A percentile compares a stretch with the other conserved stretches of the same genome.
Conservation (phyloP, 2,113 vertebrate species). For the Crocuta crocuta region DNA sequence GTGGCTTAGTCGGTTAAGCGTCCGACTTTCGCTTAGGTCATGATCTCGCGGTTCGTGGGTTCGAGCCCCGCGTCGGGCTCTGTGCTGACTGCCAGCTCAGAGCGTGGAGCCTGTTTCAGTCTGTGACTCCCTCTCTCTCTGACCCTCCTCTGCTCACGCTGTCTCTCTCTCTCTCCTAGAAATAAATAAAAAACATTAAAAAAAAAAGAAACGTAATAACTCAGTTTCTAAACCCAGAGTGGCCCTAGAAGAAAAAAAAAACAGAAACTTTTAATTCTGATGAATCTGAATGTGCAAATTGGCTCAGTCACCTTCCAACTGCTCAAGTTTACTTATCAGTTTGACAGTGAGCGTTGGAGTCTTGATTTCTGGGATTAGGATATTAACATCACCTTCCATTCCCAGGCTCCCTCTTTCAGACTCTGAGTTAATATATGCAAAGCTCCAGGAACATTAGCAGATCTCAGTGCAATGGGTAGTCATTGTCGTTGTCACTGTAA, state of each 20-base stretch:
- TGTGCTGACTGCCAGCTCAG: too few species aligned
- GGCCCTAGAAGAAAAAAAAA: background rate
- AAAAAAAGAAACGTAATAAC: too few species aligned
- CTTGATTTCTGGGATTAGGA: background rate
- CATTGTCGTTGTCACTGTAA: background rate
- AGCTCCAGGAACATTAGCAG: constrained; percentile 9
- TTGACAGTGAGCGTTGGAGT: background rate
- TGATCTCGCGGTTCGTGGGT: too few species aligned
- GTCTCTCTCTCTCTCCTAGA: too few species aligned
- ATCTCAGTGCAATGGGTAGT: background rate
- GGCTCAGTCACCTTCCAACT: constrained; percentile 18
- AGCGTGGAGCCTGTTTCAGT: too few species aligned
- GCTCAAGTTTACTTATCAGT: background rate
- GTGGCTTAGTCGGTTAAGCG: too few species aligned
- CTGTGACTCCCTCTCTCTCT: too few species aligned
- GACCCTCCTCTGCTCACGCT: too few species aligned
- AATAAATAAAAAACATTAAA: too few species aligned
- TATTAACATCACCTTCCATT: background rate
- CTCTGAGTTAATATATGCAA: background rate
- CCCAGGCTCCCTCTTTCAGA: background rate
- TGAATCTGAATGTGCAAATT: background rate
- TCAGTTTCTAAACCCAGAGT: background rate
- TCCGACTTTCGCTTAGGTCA: too few species aligned
- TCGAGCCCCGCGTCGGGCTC: too few species aligned
- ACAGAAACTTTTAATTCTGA: background rate